Evolutionary conservation across 2,888 invertebrate species (phyloP).

Genomic region (Tinea pellionella): DNA sequence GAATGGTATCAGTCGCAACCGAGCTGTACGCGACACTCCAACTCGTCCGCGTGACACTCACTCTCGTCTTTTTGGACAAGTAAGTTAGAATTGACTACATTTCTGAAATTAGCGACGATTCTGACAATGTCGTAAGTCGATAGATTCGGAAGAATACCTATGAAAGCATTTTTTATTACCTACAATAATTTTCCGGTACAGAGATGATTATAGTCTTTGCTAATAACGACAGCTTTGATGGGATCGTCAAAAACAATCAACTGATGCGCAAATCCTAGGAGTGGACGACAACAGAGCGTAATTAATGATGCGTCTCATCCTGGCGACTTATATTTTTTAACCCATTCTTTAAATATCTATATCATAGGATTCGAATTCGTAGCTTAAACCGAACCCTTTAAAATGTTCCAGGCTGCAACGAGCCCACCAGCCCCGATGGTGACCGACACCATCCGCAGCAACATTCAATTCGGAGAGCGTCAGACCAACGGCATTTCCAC

Average conservation of each 20-base stretch:
- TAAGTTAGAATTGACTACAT: too few species aligned
- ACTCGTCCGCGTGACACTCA: conserved; percentile 72
- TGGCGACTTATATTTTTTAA: neutral
- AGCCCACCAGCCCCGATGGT: conserved; percentile 61
- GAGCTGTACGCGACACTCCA: conserved; percentile 67
- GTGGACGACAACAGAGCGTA: neutral
- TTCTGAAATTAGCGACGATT: too few species aligned
- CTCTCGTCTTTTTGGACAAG: conserved; percentile 71
- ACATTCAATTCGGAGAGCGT: conserved; percentile 65
- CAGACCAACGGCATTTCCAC: conserved; percentile 38
- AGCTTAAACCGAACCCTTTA: too few species aligned
- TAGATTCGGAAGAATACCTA: too few species aligned
- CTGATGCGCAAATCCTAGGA: conserved; percentile 4
- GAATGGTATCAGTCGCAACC: conserved; percentile 45
- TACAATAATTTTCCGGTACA: neutral
- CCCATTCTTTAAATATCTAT: too few species aligned
- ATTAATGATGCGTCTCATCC: neutral
- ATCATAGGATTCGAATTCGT: too few species aligned
- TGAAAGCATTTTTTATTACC: too few species aligned
- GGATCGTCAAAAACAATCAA: neutral
- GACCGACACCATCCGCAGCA: conserved; percentile 72
- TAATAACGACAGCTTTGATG: neutral
- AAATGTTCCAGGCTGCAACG: conserved; percentile 45
- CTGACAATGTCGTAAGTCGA: too few species aligned
- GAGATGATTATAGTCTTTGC: neutral